Conservation (phyloP, 2,113 vertebrate species). For the Vulpes vulpes region DNA sequence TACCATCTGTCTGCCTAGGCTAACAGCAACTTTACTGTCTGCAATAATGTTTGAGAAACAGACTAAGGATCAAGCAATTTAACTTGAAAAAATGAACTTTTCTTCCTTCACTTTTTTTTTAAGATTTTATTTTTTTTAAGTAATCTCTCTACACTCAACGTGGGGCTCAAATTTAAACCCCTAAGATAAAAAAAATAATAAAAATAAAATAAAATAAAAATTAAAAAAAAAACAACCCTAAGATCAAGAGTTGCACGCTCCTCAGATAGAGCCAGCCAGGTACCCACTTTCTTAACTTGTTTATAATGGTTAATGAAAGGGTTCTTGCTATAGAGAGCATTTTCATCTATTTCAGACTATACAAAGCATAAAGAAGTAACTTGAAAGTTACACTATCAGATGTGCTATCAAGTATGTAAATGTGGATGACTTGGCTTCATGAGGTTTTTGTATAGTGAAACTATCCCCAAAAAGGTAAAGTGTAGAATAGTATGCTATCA, state of each 20-base stretch:
- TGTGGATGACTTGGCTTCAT: background rate
- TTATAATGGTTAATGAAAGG: slow-evolving; percentile 41
- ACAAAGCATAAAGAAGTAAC: slow-evolving; percentile 46
- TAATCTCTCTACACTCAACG: background rate
- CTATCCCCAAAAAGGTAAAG: background rate
- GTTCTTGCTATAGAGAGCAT: background rate
- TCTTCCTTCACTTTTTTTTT: background rate
- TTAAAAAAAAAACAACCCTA: background rate
- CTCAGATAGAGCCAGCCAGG: background rate
- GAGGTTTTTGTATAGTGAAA: background rate
- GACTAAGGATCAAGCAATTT: background rate
- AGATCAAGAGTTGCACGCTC: background rate
- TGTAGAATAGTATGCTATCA: background rate
- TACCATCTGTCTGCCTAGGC: slow-evolving; percentile 13
- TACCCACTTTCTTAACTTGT: background rate
- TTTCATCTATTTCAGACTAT: slow-evolving; percentile 45
- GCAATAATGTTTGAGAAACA: background rate
- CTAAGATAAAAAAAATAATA: background rate
- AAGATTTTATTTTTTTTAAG: background rate
- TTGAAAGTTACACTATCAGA: background rate
- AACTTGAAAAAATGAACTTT: slow-evolving; percentile 28
- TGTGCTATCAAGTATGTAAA: background rate
- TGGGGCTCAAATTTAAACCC: background rate
- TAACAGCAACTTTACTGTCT: background rate
- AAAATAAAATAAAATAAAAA: too few species aligned